Conservation (phyloP, 2,113 vertebrate species). For the Pampusana beccarii region DNA sequence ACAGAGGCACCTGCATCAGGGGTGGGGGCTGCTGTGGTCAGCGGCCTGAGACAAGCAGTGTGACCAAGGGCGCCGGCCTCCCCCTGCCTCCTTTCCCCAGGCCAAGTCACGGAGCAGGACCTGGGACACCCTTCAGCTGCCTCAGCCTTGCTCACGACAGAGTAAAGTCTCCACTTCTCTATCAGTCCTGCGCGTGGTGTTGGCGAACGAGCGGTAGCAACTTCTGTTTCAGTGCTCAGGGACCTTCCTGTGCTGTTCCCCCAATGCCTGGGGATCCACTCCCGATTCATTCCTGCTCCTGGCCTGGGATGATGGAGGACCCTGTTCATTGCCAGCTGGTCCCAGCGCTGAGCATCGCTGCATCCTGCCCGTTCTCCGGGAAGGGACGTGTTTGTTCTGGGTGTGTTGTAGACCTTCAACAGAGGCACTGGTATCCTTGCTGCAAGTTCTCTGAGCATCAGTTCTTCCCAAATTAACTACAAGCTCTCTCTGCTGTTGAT, state of each 20-base stretch:
- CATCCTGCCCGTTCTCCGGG: neutral
- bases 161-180: neutral
- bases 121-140: neutral
- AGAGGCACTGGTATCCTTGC: neutral
- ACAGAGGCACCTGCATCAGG: neutral
- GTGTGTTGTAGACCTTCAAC: neutral
- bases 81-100: neutral
- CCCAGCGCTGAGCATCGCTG: neutral
- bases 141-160: neutral
- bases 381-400: neutral
- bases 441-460: neutral
- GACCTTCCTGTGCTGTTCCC: neutral
- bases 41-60: neutral
- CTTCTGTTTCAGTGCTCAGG: neutral
- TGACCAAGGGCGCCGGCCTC: neutral
- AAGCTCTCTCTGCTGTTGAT: neutral
- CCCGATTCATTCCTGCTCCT: fast-evolving
- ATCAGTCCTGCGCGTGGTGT: too few species aligned
- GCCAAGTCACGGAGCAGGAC: fast-evolving
- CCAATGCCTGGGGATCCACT: too few species aligned
- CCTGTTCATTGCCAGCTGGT: neutral
- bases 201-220: neutral
- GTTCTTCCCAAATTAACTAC: neutral
- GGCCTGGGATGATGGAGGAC: neutral
- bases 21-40: fast-evolving